These are phyloP conservation scores for Gastrophysa polygoni DNA, from an alignment of 2,888 invertebrate genomes.

Conservation along the genomic window DNA sequence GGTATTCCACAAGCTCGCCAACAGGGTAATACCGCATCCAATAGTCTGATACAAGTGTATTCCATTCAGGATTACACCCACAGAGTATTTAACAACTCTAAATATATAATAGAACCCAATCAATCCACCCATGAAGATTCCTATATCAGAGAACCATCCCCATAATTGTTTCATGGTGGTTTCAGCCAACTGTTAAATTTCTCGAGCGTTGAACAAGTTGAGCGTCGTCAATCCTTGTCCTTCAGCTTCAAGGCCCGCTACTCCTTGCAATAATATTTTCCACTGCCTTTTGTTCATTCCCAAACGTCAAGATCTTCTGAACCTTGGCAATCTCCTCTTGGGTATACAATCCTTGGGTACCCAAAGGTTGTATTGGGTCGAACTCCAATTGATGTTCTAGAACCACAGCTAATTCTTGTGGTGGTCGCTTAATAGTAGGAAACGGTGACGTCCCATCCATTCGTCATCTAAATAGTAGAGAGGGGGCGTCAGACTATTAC, in stretches of 20 bases:
- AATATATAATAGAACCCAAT: slow-evolving; percentile 29
- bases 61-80: slow-evolving; percentile 22
- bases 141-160: slow-evolving; percentile 29
- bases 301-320: slow-evolving; percentile 24
- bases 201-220: slow-evolving; percentile 22
- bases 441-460: slow-evolving; percentile 32
- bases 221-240: slow-evolving; percentile 26
- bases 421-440: slow-evolving; percentile 13
- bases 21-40: slow-evolving; percentile 19
- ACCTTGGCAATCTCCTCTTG: slow-evolving; percentile 30
- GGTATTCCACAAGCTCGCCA: slow-evolving; percentile 23
- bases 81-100: slow-evolving; percentile 14
- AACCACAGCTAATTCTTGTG: slow-evolving; percentile 18
- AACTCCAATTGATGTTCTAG: slow-evolving; percentile 16
- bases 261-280: slow-evolving; percentile 30
- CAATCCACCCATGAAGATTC: slow-evolving; percentile 18
- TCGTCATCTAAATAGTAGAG: slow-evolving; percentile 28
- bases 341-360: slow-evolving; percentile 27
- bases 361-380: slow-evolving; percentile 31
- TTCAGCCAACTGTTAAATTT: slow-evolving; percentile 24
- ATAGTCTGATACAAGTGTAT: slow-evolving; percentile 22
- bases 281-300: slow-evolving; percentile 28
- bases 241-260: slow-evolving; percentile 24
- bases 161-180: slow-evolving; percentile 22
- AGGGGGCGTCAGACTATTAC: slow-evolving; percentile 30